Conservation (phyloP, 1,140 invertebrate genomes). For the Drosophila trapezifrons region DNA sequence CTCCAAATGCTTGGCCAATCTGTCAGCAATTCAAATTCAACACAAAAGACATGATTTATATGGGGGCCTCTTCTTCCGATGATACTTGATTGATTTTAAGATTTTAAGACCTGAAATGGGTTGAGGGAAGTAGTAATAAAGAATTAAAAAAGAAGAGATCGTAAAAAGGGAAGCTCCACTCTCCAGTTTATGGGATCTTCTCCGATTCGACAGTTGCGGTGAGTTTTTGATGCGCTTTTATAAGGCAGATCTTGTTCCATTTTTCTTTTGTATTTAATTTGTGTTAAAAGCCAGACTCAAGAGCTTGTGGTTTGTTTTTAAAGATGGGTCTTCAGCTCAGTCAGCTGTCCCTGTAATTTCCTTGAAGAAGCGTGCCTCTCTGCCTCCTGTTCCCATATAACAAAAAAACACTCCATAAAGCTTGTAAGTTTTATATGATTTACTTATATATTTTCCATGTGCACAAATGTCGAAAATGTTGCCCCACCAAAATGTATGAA, state of each 20-base stretch:
- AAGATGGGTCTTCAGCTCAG: constrained; percentile 5
- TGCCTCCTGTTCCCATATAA: neutral
- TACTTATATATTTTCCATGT: constrained; percentile 77
- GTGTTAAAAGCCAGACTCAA: constrained; percentile 30
- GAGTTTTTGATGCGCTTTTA: constrained; percentile 66
- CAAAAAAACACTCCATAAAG: constrained; percentile 14
- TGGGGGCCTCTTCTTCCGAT: neutral
- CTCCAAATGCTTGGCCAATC: constrained; percentile 54
- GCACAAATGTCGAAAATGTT: constrained; percentile 73
- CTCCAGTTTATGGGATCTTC: neutral
- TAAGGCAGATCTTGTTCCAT: constrained; percentile 20
- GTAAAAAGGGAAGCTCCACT: neutral
- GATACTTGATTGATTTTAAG: constrained; percentile 52
- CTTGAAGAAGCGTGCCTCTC: neutral
- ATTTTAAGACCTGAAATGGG: constrained; percentile 31
- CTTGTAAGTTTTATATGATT: constrained; percentile 68
- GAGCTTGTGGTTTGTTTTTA: constrained; percentile 16
- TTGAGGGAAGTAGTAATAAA: constrained; percentile 1
- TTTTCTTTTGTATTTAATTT: constrained; percentile 44
- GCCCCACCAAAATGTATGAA: constrained; percentile 43
- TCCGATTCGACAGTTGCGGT: constrained; percentile 55
- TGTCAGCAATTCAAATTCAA: constrained; percentile 53
- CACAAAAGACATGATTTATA: constrained; percentile 50
- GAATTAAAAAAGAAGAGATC: neutral
- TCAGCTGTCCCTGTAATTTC: constrained; percentile 11